These are phyloP conservation scores for Malurus splendens DNA, from an alignment of 2,797 vertebrate genomes.

Conservation along the genomic window DNA sequence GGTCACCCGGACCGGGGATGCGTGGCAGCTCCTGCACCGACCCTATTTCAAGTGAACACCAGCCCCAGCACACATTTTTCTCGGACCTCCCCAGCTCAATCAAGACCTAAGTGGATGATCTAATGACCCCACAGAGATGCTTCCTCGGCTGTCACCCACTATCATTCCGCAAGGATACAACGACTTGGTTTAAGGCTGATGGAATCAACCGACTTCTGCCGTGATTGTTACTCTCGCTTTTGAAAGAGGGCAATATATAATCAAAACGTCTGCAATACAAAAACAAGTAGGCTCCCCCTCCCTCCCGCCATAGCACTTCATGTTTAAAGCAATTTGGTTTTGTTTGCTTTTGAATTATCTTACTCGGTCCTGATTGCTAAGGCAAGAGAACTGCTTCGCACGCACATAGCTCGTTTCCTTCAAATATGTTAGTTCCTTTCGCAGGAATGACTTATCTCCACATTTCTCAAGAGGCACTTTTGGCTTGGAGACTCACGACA, in stretches of 20 bases:
- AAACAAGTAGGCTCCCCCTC: neutral
- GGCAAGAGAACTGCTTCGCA: neutral
- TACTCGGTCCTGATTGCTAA: rapidly evolving
- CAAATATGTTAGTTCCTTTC: rapidly evolving
- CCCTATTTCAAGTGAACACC: rapidly evolving
- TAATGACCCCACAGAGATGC: rapidly evolving
- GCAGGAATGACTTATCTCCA: neutral
- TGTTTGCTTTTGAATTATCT: neutral
- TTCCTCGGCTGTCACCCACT: rapidly evolving
- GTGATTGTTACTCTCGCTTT: rapidly evolving
- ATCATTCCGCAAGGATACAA: rapidly evolving
- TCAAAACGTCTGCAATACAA: neutral
- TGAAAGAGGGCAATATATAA: too few relatives aligned
- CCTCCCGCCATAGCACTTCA: rapidly evolving
- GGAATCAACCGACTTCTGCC: neutral
- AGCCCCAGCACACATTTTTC: rapidly evolving
- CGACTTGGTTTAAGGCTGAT: neutral
- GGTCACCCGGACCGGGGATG: neutral
- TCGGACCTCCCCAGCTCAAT: neutral
- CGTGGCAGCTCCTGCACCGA: neutral
- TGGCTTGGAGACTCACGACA: too few relatives aligned
- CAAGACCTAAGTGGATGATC: rapidly evolving
- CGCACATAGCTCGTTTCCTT: rapidly evolving
- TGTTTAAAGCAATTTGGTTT: neutral
- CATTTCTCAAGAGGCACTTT: neutral